phyloP scores from a whole-genome alignment of 92 coral and sea anemone species.

The Umimayanthus kanabou region DNA sequence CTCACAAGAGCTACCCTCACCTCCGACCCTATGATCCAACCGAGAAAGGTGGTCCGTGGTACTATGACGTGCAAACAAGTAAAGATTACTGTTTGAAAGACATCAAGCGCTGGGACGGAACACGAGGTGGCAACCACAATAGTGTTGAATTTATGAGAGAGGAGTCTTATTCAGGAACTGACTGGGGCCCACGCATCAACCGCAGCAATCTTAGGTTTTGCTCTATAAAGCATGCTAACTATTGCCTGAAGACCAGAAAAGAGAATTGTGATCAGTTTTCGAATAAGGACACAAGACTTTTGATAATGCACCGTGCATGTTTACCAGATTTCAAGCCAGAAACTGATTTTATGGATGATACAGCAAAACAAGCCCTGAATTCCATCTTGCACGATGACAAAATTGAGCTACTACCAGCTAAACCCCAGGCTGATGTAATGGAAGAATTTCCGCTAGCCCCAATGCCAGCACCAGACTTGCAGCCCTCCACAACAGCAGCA shows the following conservation, averaged over 20 bases:
- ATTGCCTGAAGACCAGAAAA: background rate
- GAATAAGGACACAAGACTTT: background rate
- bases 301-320: background rate
- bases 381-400: background rate
- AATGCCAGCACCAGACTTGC: background rate
- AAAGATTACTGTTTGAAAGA: conserved; percentile 44
- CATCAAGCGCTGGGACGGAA: conserved; percentile 47
- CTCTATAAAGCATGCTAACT: background rate
- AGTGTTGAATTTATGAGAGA: conserved; percentile 5
- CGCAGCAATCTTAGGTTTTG: background rate
- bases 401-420: background rate
- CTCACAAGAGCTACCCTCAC: conserved; percentile 27
- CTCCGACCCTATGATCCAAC: conserved; percentile 52
- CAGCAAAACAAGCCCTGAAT: background rate
- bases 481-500: background rate
- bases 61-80: conserved; percentile 25
- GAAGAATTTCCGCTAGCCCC: background rate
- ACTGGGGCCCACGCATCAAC: background rate
- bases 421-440: background rate
- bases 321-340: background rate
- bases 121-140: background rate
- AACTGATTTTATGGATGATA: background rate
- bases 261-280: background rate
- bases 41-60: conserved; percentile 58
- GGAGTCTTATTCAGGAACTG: background rate